These are phyloP conservation scores for Bergia puertoricense DNA, from an alignment of 92 coral and sea anemone species.

Conservation along the genomic window DNA sequence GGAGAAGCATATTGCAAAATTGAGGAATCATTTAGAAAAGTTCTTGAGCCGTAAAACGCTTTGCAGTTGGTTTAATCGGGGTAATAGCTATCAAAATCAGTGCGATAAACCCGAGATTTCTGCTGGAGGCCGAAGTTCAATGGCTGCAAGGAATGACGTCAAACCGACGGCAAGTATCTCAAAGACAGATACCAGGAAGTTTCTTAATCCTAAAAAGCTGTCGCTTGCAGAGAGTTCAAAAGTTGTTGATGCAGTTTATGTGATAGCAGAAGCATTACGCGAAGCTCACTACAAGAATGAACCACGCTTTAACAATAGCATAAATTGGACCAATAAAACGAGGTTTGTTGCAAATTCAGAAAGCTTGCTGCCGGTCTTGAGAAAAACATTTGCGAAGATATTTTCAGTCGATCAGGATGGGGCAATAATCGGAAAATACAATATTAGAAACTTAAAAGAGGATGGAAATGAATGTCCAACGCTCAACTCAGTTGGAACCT, in stretches of 20 bases:
- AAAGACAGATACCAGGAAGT: background rate
- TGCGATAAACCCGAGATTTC: background rate
- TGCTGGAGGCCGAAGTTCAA: background rate
- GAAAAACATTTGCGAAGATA: background rate
- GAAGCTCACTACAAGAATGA: background rate
- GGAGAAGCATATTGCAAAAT: conserved; percentile 26
- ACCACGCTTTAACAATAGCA: background rate
- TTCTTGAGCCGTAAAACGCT: background rate
- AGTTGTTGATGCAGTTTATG: conserved; percentile 17
- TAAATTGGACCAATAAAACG: background rate
- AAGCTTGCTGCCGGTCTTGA: background rate
- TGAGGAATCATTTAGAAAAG: conserved; percentile 28
- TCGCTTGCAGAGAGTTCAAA: conserved; percentile 19
- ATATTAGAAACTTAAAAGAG: conserved; percentile 32
- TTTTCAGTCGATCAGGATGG: conserved; percentile 10
- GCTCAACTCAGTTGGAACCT: conserved; percentile 61
- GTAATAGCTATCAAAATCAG: background rate
- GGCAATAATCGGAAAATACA: conserved; percentile 30
- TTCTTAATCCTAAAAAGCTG: background rate
- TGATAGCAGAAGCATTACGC: conserved; percentile 17
- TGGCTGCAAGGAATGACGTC: background rate
- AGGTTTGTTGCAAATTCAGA: background rate
- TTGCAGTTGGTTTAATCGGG: conserved; percentile 10
- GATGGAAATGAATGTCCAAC: conserved; percentile 4
- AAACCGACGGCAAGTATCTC: background rate